phyloP scores from a whole-genome alignment of 2,888 invertebrate genomes.

The Pseudolycoriella hygida region DNA sequence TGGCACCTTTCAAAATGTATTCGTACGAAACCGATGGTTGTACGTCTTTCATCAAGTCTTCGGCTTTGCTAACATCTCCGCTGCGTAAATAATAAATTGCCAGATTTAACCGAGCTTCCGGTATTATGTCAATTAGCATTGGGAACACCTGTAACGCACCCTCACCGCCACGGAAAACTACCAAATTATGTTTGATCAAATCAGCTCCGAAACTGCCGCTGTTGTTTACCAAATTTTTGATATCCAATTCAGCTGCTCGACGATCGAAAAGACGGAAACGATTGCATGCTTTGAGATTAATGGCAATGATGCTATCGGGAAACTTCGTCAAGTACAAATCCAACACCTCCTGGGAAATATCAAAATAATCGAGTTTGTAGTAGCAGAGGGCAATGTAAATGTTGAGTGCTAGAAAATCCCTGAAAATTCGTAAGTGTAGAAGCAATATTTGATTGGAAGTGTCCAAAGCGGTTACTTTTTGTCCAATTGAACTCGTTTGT shows the following conservation, averaged over 20 bases:
- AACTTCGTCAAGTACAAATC: slow-evolving; percentile 81
- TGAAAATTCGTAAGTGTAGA: slow-evolving; percentile 19
- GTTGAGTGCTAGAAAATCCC: slow-evolving; percentile 83
- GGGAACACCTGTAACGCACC: slow-evolving; percentile 84
- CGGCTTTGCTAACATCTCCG: slow-evolving; percentile 77
- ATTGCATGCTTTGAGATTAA: slow-evolving; percentile 73
- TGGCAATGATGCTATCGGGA: slow-evolving; percentile 86
- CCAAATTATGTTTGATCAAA: slow-evolving; percentile 84
- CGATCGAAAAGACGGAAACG: slow-evolving; percentile 77
- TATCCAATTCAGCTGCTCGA: slow-evolving; percentile 81
- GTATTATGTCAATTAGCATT: slow-evolving; percentile 80
- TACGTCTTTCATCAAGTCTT: slow-evolving; percentile 71
- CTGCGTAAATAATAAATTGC: slow-evolving; percentile 86
- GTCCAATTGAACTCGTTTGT: slow-evolving; percentile 79
- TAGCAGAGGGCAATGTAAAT: slow-evolving; percentile 96
- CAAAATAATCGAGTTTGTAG: slow-evolving; percentile 96
- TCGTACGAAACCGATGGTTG: slow-evolving; percentile 91
- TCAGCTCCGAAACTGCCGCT: slow-evolving; percentile 76
- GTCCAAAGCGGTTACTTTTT: slow-evolving; percentile 48
- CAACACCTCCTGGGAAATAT: slow-evolving; percentile 94
- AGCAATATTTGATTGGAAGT: not conserved
- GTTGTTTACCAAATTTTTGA: slow-evolving; percentile 61
- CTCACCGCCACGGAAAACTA: slow-evolving; percentile 87
- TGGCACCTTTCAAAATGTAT: slow-evolving; percentile 91
- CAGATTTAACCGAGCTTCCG: slow-evolving; percentile 89